Conservation (phyloP, 2,113 vertebrate species). For the Megaleporinus macrocephalus region DNA sequence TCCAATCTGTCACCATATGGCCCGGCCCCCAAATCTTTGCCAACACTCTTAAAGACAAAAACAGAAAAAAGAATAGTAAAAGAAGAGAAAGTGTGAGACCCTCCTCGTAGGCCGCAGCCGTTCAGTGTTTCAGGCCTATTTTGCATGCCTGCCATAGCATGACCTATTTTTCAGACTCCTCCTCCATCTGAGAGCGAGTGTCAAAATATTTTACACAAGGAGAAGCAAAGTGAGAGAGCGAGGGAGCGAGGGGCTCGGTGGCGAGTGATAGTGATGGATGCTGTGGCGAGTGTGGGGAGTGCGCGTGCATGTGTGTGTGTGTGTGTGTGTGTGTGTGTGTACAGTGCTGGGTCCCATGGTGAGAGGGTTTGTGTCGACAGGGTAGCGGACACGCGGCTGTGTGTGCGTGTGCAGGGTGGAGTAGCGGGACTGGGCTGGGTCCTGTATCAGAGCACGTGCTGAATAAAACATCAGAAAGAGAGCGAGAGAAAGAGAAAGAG, state of each 20-base stretch:
- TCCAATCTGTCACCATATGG: constrained; percentile 49
- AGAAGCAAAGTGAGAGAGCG: not conserved
- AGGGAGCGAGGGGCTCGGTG: constrained; percentile 19
- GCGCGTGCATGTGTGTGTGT: no score
- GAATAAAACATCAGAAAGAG: constrained; percentile 61
- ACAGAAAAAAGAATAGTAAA: constrained; percentile 14
- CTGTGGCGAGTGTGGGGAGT: constrained; percentile 7
- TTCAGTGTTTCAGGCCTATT: constrained; percentile 46
- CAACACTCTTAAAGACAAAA: constrained; percentile 9
- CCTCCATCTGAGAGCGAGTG: constrained; percentile 44
- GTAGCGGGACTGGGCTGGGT: constrained; percentile 29
- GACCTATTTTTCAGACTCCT: constrained; percentile 55
- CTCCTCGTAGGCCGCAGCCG: constrained; percentile 10
- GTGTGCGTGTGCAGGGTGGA: constrained; percentile 18
- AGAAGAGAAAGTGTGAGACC: not conserved
- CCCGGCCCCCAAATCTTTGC: constrained; percentile 19
- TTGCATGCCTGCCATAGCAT: constrained; percentile 48
- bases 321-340: constrained; percentile 10
- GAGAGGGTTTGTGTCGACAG: constrained; percentile 18
- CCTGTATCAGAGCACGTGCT: constrained; percentile 47
- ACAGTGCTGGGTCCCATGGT: constrained; percentile 7
- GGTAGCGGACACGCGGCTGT: constrained; percentile 20
- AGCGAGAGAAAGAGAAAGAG: not conserved
- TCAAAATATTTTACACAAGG: constrained; percentile 46
- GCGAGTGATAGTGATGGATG: constrained; percentile 28